Evolutionary conservation across 2,888 invertebrate genomes (phyloP).

Genomic region (Drosophila kanekoi): DNA sequence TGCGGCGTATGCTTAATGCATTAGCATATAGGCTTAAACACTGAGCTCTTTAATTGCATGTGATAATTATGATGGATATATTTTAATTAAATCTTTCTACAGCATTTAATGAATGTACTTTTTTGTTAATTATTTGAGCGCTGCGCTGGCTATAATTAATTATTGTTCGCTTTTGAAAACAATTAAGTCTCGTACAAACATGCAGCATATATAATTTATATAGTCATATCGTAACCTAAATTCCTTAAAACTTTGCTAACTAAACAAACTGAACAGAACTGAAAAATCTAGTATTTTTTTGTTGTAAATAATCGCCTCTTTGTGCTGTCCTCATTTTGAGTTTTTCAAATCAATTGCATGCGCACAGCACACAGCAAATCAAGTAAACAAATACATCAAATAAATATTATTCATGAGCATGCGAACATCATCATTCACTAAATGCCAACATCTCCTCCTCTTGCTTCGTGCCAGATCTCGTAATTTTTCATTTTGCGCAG

Average conservation of each 20-base stretch:
- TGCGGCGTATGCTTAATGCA: slow-evolving; percentile 55
- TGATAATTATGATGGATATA: slow-evolving; percentile 2
- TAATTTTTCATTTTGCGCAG: slow-evolving; percentile 67
- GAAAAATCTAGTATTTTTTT: neutral
- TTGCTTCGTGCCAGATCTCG: slow-evolving; percentile 6
- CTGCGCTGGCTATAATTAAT: slow-evolving; percentile 2
- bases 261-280: neutral
- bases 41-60: slow-evolving; percentile 17
- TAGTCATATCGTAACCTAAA: neutral
- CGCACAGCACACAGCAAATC: slow-evolving; percentile 50
- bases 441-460: neutral
- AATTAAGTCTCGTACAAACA: neutral
- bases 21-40: neutral
- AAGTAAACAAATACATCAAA: slow-evolving; percentile 66
- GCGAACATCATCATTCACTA: slow-evolving; percentile 50
- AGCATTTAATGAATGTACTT: neutral
- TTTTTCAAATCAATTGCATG: slow-evolving; percentile 47
- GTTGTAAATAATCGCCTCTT: slow-evolving; percentile 6
- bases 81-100: slow-evolving; percentile 20
- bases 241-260: neutral
- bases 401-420: slow-evolving; percentile 73
- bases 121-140: slow-evolving; percentile 3
- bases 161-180: slow-evolving; percentile 1
- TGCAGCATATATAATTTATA: neutral
- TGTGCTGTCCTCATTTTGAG: slow-evolving; percentile 26